phyloP scores from a whole-genome alignment of 2,888 invertebrate species.

The Emmelina monodactyla region DNA sequence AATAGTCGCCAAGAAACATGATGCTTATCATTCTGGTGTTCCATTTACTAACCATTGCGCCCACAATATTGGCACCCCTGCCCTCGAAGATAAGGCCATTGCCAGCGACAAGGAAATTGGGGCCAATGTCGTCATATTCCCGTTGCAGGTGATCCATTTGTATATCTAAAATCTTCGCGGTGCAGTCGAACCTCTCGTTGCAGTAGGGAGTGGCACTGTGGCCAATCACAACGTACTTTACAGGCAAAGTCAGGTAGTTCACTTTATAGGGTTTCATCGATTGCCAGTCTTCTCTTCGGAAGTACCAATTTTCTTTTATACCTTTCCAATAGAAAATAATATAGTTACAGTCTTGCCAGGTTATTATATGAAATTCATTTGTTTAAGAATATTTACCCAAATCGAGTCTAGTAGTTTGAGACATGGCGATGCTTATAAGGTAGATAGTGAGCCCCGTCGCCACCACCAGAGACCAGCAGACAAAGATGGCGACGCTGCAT shows the following conservation, averaged over 20 bases:
- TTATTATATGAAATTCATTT: not conserved
- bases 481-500: slow-evolving; percentile 12
- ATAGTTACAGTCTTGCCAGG: not conserved
- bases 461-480: slow-evolving; percentile 12
- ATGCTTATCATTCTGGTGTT: slow-evolving; percentile 11
- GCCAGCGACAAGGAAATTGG: slow-evolving; percentile 14
- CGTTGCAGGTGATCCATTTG: slow-evolving; percentile 1
- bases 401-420: slow-evolving; percentile 8
- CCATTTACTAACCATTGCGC: slow-evolving; percentile 5
- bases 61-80: slow-evolving; percentile 11
- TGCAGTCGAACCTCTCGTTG: not conserved
- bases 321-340: slow-evolving; percentile 4
- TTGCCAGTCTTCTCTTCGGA: slow-evolving; percentile 12
- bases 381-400: slow-evolving; percentile 9
- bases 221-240: slow-evolving; percentile 10
- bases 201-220: slow-evolving; percentile 10
- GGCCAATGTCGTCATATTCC: slow-evolving; percentile 10
- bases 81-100: slow-evolving; percentile 13
- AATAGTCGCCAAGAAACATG: slow-evolving; percentile 14
- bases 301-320: slow-evolving; percentile 15
- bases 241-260: slow-evolving; percentile 9
- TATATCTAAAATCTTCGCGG: not conserved
- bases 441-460: slow-evolving; percentile 7
- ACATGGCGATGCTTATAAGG: slow-evolving; percentile 3
- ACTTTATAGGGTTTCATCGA: not conserved